Percentiles rank a stretch among this genome's conserved stretches.
These are phyloP conservation scores for Tetramorium bicarinatum DNA, from an alignment of 2,888 invertebrate species.

Conservation along the genomic window DNA sequence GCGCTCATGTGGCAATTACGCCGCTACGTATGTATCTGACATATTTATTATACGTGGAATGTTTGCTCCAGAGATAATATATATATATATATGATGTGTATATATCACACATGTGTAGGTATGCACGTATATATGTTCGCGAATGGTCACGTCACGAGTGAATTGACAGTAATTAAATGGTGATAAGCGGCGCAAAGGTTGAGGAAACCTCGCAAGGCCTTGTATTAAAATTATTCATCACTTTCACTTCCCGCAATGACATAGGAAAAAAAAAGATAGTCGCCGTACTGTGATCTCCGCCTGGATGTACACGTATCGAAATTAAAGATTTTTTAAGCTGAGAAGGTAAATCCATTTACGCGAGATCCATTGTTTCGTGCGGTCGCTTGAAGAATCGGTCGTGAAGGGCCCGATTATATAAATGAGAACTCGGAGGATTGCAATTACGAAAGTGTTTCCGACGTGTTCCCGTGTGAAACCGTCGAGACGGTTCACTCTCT, in stretches of 20 bases:
- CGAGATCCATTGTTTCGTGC: neutral
- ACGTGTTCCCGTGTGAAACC: neutral
- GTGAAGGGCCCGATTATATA: neutral
- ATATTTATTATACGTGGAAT: conserved; percentile 28
- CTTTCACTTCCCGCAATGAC: conserved; percentile 54
- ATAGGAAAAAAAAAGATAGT: conserved; percentile 32
- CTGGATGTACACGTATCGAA: conserved; percentile 55
- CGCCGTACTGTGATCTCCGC: conserved; percentile 41
- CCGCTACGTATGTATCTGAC: neutral
- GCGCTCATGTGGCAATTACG: neutral
- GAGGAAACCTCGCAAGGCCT: conserved; percentile 31
- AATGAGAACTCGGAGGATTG: conserved; percentile 9
- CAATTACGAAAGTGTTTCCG: neutral
- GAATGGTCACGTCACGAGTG: conserved; percentile 59
- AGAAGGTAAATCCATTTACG: conserved; percentile 19
- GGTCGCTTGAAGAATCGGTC: neutral
- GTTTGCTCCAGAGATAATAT: neutral
- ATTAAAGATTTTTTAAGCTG: conserved; percentile 58
- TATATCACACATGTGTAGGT: neutral
- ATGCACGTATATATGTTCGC: neutral
- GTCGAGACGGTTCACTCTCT: no score
- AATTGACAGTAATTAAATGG: conserved; percentile 68
- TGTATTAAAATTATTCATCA: conserved; percentile 39
- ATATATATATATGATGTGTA: neutral
- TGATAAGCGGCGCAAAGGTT: conserved; percentile 56